These are phyloP conservation scores for Seladonia tumulorum DNA, from an alignment of 2,888 invertebrate genomes.

Conservation along the genomic window DNA sequence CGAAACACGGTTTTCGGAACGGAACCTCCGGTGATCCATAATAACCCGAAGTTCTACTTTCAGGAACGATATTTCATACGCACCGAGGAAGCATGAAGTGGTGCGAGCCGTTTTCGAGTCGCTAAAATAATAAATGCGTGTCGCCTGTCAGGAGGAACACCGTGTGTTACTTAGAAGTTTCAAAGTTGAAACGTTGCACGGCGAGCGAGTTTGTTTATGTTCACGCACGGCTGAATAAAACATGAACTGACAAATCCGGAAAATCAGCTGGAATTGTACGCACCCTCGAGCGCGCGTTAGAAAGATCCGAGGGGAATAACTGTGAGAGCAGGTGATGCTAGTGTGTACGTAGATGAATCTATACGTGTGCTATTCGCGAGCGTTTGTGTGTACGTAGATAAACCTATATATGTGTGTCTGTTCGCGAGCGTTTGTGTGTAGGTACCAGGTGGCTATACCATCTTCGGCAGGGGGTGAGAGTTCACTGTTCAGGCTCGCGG, in stretches of 20 bases:
- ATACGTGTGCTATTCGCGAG: neutral
- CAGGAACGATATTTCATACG: neutral
- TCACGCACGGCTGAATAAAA: conserved; percentile 8
- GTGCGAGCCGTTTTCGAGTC: neutral
- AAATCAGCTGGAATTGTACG: conserved; percentile 13
- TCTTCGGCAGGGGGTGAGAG: conserved; percentile 50
- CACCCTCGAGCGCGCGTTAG: neutral
- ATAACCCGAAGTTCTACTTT: neutral
- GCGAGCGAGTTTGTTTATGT: neutral
- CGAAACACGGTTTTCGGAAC: neutral
- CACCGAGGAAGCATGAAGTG: neutral
- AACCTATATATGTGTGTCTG: neutral
- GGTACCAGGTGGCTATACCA: conserved; percentile 60
- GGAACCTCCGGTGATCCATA: neutral
- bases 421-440: neutral
- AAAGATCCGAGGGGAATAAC: conserved; percentile 35
- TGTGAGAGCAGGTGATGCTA: neutral
- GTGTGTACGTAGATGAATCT: no score
- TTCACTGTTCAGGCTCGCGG: conserved; percentile 55
- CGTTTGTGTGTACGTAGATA: conserved; percentile 41
- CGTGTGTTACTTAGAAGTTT: conserved; percentile 3
- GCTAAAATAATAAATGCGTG: conserved; percentile 5
- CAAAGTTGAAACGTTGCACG: neutral
- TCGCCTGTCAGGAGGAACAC: neutral
- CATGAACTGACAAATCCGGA: conserved; percentile 15